Evolutionary conservation across 1,140 invertebrate genomes (phyloP).

Genomic region (Drosophila malerkotliana): DNA sequence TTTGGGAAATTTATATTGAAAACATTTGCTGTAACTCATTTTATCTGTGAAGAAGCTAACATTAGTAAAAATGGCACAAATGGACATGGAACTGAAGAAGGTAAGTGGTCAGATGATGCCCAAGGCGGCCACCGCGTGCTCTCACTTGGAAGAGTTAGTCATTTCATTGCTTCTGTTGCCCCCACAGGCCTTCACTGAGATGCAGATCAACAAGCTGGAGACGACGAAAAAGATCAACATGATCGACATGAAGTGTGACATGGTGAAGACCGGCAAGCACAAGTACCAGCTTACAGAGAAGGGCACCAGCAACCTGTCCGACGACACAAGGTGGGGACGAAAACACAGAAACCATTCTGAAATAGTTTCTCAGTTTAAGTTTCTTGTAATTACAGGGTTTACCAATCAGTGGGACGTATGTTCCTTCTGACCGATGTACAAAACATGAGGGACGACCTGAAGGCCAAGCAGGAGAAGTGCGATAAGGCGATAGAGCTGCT

Average conservation of each 20-base stretch:
- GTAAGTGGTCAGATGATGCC: slow-evolving; percentile 21
- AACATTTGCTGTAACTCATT: background rate
- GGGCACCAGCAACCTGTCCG: slow-evolving; percentile 67
- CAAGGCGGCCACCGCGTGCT: slow-evolving; percentile 38
- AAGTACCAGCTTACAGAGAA: slow-evolving; percentile 79
- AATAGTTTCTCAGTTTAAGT: background rate
- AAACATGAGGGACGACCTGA: slow-evolving; percentile 76
- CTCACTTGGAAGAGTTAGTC: slow-evolving; percentile 9
- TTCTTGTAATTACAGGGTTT: slow-evolving; percentile 53
- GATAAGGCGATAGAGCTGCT: slow-evolving; percentile 76
- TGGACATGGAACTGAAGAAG: slow-evolving; percentile 83
- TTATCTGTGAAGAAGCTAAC: slow-evolving; percentile 2
- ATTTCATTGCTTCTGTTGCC: slow-evolving; percentile 16
- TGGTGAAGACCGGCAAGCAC: slow-evolving; percentile 81
- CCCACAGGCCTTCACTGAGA: slow-evolving; percentile 80
- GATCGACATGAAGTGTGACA: slow-evolving; percentile 81
- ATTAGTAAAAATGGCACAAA: slow-evolving; percentile 69
- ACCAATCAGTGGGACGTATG: slow-evolving; percentile 81
- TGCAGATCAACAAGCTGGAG: slow-evolving; percentile 83
- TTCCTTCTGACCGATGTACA: slow-evolving; percentile 78
- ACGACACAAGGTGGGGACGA: slow-evolving; percentile 63
- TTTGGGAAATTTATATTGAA: slow-evolving; percentile 38
- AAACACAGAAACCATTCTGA: background rate
- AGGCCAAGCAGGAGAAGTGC: slow-evolving; percentile 78
- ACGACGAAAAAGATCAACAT: slow-evolving; percentile 83